Evolutionary conservation across 1,140 invertebrate species (phyloP).

Genomic region (Cherax destructor): DNA sequence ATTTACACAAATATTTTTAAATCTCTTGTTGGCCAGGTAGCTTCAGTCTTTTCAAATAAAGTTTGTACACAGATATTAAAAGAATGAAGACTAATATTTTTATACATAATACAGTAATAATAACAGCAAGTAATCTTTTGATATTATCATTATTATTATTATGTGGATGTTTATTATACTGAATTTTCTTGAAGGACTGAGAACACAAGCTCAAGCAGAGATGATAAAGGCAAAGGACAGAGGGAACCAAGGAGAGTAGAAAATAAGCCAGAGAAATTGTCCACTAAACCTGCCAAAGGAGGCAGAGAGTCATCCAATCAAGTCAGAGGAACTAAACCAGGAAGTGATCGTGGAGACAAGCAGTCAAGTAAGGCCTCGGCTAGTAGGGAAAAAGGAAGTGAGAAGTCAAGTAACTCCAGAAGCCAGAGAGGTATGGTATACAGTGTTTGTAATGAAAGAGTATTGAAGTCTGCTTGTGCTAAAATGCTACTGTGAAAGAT

Average conservation of each 20-base stretch:
- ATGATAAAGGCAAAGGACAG: background rate
- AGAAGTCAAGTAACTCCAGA: background rate
- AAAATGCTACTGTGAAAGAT: no score
- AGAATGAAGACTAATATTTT: no score
- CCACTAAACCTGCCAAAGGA: background rate
- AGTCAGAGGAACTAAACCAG: background rate
- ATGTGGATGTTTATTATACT: no score
- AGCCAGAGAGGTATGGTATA: background rate
- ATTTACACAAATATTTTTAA: no score
- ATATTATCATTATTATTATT: no score
- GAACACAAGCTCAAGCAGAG: background rate
- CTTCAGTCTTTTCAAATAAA: no score
- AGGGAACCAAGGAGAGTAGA: background rate
- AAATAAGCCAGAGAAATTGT: background rate
- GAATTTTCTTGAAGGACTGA: background rate
- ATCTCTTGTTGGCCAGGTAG: no score
- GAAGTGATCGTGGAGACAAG: background rate
- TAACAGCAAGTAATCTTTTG: no score
- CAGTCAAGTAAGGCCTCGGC: background rate
- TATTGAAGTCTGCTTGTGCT: no score
- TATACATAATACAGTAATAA: no score
- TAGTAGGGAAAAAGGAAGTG: background rate
- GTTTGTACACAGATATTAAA: no score
- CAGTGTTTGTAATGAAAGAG: no score
- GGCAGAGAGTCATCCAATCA: background rate